These are phyloP conservation scores for Corbicula japonica DNA, from an alignment of 2,888 invertebrate species.

Conservation along the genomic window DNA sequence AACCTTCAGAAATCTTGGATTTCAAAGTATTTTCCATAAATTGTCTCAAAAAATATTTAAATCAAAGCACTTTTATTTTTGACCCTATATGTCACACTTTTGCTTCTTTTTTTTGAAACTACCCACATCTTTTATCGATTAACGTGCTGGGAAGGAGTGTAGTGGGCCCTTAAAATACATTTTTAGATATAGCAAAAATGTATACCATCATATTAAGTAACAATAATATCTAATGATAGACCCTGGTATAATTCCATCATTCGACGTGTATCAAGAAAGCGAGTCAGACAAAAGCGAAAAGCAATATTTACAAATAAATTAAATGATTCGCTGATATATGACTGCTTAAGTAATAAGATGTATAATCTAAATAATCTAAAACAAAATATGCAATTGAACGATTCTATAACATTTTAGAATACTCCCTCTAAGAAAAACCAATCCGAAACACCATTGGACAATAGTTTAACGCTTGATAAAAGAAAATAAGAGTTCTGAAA, in stretches of 20 bases:
- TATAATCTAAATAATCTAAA: slow-evolving; percentile 41
- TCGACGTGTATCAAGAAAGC: slow-evolving; percentile 9
- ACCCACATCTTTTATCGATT: no score
- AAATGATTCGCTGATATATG: slow-evolving; percentile 10
- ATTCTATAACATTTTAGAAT: slow-evolving; percentile 16
- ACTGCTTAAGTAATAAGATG: slow-evolving; percentile 25
- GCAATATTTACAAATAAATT: slow-evolving; percentile 7
- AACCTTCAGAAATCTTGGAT: no score
- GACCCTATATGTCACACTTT: no score
- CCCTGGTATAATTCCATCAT: slow-evolving; percentile 43
- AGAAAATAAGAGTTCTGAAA: not conserved
- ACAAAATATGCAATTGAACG: slow-evolving; percentile 8
- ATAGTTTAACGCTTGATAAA: slow-evolving; percentile 11
- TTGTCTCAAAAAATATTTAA: no score
- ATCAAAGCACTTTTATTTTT: no score
- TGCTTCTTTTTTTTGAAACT: no score
- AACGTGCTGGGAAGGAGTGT: no score
- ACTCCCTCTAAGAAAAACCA: slow-evolving; percentile 1
- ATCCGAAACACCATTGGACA: slow-evolving; percentile 32
- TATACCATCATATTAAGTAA: no score
- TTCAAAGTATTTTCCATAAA: no score
- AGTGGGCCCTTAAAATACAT: no score
- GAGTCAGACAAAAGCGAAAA: slow-evolving; percentile 32
- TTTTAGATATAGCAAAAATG: no score
- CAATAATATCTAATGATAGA: no score